A percentile compares a stretch with the other conserved stretches of the same genome.
Evolutionary conservation across 1,140 invertebrate species (phyloP).

Genomic region (Myzus persicae): DNA sequence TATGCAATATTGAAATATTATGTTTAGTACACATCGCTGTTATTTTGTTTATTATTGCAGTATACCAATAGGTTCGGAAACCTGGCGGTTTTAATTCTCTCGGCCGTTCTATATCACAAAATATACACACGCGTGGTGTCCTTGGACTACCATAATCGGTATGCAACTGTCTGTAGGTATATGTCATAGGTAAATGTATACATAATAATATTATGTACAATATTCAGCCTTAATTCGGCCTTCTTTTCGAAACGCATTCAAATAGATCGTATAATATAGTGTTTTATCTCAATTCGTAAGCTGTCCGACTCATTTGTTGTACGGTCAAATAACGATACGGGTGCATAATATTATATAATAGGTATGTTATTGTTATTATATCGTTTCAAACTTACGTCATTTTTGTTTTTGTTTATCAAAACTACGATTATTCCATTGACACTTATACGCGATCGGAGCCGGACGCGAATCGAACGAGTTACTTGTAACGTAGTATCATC

Average conservation of each 20-base stretch:
- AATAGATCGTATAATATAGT: neutral
- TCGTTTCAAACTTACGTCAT: constrained; percentile 23
- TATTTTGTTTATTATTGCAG: neutral
- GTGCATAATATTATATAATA: neutral
- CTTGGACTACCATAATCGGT: constrained; percentile 32
- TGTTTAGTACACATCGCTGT: neutral
- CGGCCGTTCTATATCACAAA: constrained; percentile 12
- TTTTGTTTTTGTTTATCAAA: constrained; percentile 8
- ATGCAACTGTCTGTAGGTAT: neutral
- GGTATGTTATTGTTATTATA: neutral
- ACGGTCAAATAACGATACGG: neutral
- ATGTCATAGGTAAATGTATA: neutral
- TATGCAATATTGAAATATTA: neutral
- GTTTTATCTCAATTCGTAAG: neutral
- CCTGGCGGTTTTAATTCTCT: neutral
- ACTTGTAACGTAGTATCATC: neutral
- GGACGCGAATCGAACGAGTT: neutral
- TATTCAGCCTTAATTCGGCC: constrained; percentile 33
- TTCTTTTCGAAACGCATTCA: constrained; percentile 3
- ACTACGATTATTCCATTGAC: neutral
- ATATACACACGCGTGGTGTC: neutral
- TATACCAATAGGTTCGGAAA: neutral
- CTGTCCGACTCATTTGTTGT: neutral
- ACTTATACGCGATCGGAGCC: neutral
- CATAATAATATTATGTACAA: neutral